Percentiles rank a stretch among this genome's conserved stretches.
These are phyloP conservation scores for Paraescarpia echinospica DNA, from an alignment of 1,140 invertebrate genomes.

Conservation along the genomic window DNA sequence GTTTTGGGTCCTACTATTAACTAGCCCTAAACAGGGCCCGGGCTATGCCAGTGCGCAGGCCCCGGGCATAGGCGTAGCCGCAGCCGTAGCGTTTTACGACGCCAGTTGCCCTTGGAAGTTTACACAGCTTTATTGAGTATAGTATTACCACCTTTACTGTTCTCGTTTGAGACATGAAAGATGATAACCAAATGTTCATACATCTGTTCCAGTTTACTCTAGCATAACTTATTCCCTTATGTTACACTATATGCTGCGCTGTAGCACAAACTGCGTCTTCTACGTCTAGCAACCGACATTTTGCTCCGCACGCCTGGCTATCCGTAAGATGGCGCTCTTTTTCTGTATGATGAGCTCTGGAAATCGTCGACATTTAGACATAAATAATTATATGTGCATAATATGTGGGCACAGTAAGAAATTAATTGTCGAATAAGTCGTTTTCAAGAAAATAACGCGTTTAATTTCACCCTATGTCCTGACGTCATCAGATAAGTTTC, in stretches of 20 bases:
- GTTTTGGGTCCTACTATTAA: too few species aligned
- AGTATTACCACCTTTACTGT: neutral
- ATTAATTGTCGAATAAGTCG: neutral
- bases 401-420: neutral
- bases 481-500: neutral
- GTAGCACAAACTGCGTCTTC: neutral
- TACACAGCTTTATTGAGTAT: neutral
- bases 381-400: neutral
- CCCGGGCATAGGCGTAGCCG: too few species aligned
- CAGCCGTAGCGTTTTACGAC: neutral
- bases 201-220: neutral
- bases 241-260: neutral
- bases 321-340: neutral
- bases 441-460: neutral
- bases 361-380: neutral
- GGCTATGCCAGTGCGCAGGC: too few species aligned
- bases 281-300: neutral
- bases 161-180: neutral
- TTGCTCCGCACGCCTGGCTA: neutral
- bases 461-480: neutral
- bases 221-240: neutral
- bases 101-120: neutral
- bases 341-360: neutral
- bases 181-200: neutral
- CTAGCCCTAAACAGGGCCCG: too few species aligned